Evolutionary conservation across 2,888 invertebrate genomes (phyloP).

Genomic region (Rosalia funebris): DNA sequence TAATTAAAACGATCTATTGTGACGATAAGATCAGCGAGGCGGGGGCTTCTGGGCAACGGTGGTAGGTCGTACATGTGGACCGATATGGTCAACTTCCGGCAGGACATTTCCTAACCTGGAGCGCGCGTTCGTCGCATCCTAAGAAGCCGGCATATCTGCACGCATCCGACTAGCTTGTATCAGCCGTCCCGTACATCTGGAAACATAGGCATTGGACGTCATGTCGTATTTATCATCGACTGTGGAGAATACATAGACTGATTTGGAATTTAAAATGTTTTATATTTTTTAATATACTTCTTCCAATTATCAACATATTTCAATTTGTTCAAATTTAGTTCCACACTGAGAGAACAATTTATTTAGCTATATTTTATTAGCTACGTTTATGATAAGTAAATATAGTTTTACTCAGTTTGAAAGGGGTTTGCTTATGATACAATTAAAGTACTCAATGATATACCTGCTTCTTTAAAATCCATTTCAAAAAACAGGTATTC

Average conservation of each 20-base stretch:
- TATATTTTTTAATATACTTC: too few relatives aligned
- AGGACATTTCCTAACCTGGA: slow-evolving; percentile 48
- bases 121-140: slow-evolving; percentile 44
- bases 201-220: slow-evolving; percentile 25
- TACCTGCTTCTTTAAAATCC: too few relatives aligned
- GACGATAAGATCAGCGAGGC: slow-evolving; percentile 9
- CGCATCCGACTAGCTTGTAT: slow-evolving; percentile 18
- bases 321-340: too few relatives aligned
- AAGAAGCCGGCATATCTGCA: slow-evolving; percentile 31
- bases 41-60: slow-evolving; percentile 21
- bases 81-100: slow-evolving; percentile 48
- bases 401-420: too few relatives aligned
- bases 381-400: too few relatives aligned
- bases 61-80: slow-evolving; percentile 26
- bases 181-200: slow-evolving; percentile 24
- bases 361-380: too few relatives aligned
- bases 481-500: too few relatives aligned
- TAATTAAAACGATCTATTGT: slow-evolving; percentile 26
- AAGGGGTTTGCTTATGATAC: too few relatives aligned
- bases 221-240: slow-evolving; percentile 14
- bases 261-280: slow-evolving; percentile 13
- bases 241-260: slow-evolving; percentile 1
- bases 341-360: too few relatives aligned
- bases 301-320: background rate
- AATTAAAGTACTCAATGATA: too few relatives aligned